Evolutionary conservation across 2,113 vertebrate species (phyloP).

Genomic region (Orthonyx spaldingii): DNA sequence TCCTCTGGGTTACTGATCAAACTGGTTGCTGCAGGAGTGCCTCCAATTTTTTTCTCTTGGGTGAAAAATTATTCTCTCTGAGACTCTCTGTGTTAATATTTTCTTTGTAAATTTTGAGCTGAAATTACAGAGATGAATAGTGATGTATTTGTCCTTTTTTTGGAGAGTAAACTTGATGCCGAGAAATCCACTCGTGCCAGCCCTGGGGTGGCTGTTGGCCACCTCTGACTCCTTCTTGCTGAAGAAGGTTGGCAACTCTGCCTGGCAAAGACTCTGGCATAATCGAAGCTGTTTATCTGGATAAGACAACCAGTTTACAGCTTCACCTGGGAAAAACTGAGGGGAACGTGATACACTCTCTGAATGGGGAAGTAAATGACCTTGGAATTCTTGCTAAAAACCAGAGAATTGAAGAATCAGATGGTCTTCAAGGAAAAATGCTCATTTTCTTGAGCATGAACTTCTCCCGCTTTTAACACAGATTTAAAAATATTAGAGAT

Average conservation of each 20-base stretch:
- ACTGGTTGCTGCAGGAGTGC: neutral
- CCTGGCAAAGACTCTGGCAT: neutral
- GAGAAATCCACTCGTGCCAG: fast-evolving
- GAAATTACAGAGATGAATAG: neutral
- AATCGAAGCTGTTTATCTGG: neutral
- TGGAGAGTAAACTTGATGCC: neutral
- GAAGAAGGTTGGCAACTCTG: neutral
- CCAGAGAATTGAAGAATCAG: neutral
- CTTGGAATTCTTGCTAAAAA: neutral
- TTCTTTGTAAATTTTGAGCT: neutral
- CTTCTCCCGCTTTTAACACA: neutral
- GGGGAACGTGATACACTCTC: neutral
- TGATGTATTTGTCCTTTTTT: neutral
- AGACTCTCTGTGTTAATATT: neutral
- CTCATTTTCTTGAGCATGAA: neutral
- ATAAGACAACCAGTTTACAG: neutral
- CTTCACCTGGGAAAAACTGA: neutral
- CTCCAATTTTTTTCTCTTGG: neutral
- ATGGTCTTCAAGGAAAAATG: neutral
- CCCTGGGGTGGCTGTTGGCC: neutral
- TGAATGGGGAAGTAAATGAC: neutral
- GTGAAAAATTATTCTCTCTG: neutral
- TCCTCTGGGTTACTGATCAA: neutral
- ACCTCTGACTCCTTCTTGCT: fast-evolving
- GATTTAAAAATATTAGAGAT: neutral